Percentiles rank a stretch among this genome's conserved stretches.
These are phyloP conservation scores for Drosophila kanapiae DNA, from an alignment of 1,140 invertebrate species.

Conservation along the genomic window DNA sequence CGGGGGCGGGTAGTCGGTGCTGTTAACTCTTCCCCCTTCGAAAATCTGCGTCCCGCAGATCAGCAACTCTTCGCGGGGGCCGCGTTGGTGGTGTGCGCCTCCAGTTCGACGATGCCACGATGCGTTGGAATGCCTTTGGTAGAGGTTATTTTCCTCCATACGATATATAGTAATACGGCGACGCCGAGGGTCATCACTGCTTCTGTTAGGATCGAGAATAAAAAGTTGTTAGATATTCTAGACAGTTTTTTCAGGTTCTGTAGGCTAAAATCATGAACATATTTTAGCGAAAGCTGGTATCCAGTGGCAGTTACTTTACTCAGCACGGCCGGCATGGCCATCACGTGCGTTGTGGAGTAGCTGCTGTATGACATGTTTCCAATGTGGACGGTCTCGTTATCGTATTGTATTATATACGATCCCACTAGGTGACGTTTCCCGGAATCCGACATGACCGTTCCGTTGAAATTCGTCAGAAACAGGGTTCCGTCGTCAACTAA, in stretches of 20 bases:
- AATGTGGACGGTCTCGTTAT: slow-evolving; percentile 1
- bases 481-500: not conserved
- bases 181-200: not conserved
- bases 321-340: not conserved
- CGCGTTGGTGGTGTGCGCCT: too few relatives aligned
- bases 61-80: too few relatives aligned
- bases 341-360: not conserved
- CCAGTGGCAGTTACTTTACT: not conserved
- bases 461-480: slow-evolving; percentile 19
- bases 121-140: slow-evolving; percentile 1
- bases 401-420: not conserved
- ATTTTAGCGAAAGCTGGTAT: too few relatives aligned
- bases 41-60: too few relatives aligned
- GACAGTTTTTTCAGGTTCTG: not conserved
- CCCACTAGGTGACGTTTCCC: not conserved
- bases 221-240: not conserved
- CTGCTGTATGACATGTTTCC: not conserved
- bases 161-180: not conserved
- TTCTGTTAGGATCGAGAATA: slow-evolving; percentile 2
- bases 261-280: not conserved
- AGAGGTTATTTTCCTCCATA: slow-evolving; percentile 1
- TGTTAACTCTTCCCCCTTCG: too few relatives aligned
- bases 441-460: not conserved
- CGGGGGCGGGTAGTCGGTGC: too few relatives aligned
- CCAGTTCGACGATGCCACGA: not conserved